These are phyloP conservation scores for Heliconius hortense DNA, from an alignment of 2,888 invertebrate species.

Conservation along the genomic window DNA sequence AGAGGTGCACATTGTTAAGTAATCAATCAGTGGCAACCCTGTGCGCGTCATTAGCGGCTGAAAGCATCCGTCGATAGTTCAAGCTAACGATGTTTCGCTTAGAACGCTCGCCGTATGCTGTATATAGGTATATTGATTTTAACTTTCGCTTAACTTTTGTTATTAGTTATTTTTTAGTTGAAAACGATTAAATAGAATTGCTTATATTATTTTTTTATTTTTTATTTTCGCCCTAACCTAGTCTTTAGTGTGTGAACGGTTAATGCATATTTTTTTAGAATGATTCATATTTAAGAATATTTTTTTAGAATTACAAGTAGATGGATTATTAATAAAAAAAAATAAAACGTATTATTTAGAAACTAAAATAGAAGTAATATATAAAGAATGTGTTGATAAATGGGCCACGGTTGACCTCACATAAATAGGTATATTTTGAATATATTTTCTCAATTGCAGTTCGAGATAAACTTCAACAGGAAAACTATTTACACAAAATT, in stretches of 20 bases:
- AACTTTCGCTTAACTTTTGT: background rate
- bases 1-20: slow-evolving; percentile 11
- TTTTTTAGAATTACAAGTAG: no score
- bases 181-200: no score
- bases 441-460: no score
- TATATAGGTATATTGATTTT: slow-evolving; percentile 25
- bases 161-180: background rate
- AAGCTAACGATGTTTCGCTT: slow-evolving; percentile 48
- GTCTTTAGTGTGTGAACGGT: background rate
- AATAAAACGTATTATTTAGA: background rate
- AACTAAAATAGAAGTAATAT: background rate
- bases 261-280: background rate
- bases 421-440: no score
- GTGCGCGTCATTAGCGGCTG: slow-evolving; percentile 51
- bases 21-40: slow-evolving; percentile 48
- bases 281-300: no score
- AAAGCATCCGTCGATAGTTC: slow-evolving; percentile 52
- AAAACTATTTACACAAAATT: no score
- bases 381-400: background rate
- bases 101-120: slow-evolving; percentile 13
- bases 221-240: background rate
- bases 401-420: no score
- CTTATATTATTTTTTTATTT: no score
- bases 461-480: no score
- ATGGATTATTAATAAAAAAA: no score